Evolutionary conservation across 2,113 vertebrate species (phyloP).

Genomic region (Rana temporaria): DNA sequence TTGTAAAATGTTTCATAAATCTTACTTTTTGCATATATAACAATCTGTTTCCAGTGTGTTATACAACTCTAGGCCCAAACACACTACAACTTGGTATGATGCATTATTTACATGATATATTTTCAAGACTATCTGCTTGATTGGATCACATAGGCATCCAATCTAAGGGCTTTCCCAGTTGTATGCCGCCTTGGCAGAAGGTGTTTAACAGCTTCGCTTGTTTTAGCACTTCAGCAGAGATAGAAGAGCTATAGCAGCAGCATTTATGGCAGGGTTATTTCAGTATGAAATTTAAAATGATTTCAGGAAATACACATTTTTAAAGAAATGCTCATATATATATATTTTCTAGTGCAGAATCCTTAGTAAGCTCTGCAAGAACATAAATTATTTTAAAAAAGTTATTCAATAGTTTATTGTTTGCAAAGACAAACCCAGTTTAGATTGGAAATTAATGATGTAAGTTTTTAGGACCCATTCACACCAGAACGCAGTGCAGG

Average conservation of each 20-base stretch:
- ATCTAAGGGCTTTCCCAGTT: neutral
- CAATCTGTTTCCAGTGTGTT: neutral
- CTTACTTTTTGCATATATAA: neutral
- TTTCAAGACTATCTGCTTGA: neutral
- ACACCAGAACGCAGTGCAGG: too few relatives aligned
- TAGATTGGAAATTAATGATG: too few relatives aligned
- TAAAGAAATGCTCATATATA: too few relatives aligned
- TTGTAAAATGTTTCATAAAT: too few relatives aligned
- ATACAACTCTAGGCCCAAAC: neutral
- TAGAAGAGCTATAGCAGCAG: neutral
- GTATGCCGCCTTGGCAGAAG: neutral
- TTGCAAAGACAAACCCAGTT: too few relatives aligned
- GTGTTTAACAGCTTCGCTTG: constrained; percentile 19
- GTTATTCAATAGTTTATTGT: too few relatives aligned
- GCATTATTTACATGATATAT: neutral
- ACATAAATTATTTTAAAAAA: too few relatives aligned
- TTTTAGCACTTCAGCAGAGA: neutral
- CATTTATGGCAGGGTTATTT: neutral
- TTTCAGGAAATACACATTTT: too few relatives aligned
- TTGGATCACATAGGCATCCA: neutral
- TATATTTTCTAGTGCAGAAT: too few relatives aligned
- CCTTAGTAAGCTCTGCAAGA: too few relatives aligned
- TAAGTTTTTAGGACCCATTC: too few relatives aligned
- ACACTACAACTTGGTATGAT: neutral
- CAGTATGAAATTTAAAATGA: too few relatives aligned